Conservation (phyloP, 2,113 vertebrate genomes). For the Dromiciops gliroides region DNA sequence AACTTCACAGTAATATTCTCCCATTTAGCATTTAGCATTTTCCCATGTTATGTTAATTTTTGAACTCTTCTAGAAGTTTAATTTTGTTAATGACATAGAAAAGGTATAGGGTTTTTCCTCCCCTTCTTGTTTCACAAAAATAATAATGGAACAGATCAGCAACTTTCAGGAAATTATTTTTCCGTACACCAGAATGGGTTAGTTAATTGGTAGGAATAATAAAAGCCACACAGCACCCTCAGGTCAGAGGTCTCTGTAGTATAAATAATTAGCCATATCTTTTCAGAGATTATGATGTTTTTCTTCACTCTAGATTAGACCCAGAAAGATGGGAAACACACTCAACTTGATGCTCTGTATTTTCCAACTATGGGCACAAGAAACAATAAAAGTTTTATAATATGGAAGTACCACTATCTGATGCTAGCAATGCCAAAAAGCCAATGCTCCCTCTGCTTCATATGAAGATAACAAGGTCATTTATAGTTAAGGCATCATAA, state of each 20-base stretch:
- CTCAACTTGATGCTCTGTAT: background rate
- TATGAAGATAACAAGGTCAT: no score
- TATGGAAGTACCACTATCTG: background rate
- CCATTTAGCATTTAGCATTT: background rate
- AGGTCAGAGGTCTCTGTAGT: background rate
- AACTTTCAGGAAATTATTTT: constrained; percentile 33
- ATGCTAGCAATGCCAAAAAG: background rate
- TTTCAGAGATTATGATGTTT: constrained; percentile 2
- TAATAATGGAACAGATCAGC: background rate
- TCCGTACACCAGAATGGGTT: background rate
- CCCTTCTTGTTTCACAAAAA: background rate
- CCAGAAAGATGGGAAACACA: background rate
- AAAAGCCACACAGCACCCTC: background rate
- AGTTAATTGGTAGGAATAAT: background rate
- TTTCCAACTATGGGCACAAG: background rate
- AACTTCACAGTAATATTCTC: background rate
- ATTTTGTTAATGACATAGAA: background rate
- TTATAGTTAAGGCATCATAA: no score
- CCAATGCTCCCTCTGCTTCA: background rate
- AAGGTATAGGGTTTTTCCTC: background rate
- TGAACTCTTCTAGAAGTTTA: background rate
- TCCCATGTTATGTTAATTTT: background rate
- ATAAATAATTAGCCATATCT: background rate
- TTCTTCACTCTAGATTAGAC: background rate
- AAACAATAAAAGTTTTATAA: background rate